Percentiles rank a stretch among this genome's conserved stretches.
Evolutionary conservation across 2,888 invertebrate genomes (phyloP).

Genomic region (Watsonalla cultraria): DNA sequence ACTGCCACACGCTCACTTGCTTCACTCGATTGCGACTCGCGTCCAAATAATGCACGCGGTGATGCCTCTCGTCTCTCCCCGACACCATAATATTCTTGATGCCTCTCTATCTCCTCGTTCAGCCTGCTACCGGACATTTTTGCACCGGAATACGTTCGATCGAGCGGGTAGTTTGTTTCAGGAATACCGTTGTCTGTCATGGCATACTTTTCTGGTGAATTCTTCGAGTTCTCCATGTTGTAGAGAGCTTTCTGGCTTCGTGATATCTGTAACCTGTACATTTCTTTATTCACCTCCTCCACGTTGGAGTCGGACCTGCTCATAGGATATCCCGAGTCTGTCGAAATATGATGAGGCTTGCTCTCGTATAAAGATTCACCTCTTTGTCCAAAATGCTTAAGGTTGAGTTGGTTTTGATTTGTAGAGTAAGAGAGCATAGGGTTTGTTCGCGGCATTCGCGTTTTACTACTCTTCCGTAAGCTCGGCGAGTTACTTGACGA

Average conservation of each 20-base stretch:
- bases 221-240: conserved; percentile 69
- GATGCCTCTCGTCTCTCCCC: conserved; percentile 60
- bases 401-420: conserved; percentile 65
- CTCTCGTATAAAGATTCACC: conserved; percentile 68
- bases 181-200: conserved; percentile 57
- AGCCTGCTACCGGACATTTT: conserved; percentile 67
- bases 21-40: conserved; percentile 62
- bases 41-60: conserved; percentile 44
- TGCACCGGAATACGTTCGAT: conserved; percentile 66
- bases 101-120: conserved; percentile 69
- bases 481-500: conserved; percentile 71
- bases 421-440: conserved; percentile 77
- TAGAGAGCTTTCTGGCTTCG: conserved; percentile 71
- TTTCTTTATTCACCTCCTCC: conserved; percentile 74
- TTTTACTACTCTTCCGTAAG: conserved; percentile 73
- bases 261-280: conserved; percentile 73
- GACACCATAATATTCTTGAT: conserved; percentile 57
- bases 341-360: conserved; percentile 69
- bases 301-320: conserved; percentile 73
- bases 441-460: conserved; percentile 79
- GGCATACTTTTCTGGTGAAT: conserved; percentile 59
- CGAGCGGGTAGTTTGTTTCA: conserved; percentile 70
- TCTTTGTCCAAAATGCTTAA: conserved; percentile 72
- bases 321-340: conserved; percentile 69
- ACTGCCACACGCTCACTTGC: conserved; percentile 57